phyloP scores from a whole-genome alignment of 2,797 vertebrate genomes.

The Ctenopoma multispine region DNA sequence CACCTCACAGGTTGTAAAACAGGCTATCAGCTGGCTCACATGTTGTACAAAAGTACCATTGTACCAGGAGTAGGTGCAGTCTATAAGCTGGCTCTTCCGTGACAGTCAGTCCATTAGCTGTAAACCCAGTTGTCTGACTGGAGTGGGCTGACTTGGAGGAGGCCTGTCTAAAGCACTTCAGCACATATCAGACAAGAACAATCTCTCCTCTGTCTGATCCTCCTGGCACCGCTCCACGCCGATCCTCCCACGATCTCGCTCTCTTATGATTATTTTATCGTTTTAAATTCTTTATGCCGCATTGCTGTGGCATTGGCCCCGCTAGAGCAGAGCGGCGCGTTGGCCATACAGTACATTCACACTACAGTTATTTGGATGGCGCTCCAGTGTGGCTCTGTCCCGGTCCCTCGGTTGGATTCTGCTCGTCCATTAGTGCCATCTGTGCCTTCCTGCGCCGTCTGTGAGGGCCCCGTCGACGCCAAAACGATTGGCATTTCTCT shows the following conservation, averaged over 20 bases:
- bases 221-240: conserved; percentile 68
- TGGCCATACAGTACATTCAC: conserved; percentile 81
- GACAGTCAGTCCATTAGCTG: conserved; percentile 53
- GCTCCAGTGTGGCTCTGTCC: conserved; percentile 90
- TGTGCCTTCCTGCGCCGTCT: conserved; percentile 97
- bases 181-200: conserved; percentile 62
- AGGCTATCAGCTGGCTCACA: conserved; percentile 50
- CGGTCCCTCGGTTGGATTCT: conserved; percentile 95
- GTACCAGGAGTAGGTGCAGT: conserved; percentile 41
- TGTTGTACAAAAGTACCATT: conserved; percentile 27
- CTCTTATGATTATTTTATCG: conserved; percentile 81
- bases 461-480: conserved; percentile 90
- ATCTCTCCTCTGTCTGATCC: conserved; percentile 75
- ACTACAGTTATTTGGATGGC: conserved; percentile 95
- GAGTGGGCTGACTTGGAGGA: conserved; percentile 55
- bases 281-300: conserved; percentile 82
- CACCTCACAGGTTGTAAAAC: conserved; percentile 43
- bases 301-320: conserved; percentile 75
- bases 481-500: conserved; percentile 98
- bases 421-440: conserved; percentile 99
- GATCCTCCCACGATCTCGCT: conserved; percentile 67
- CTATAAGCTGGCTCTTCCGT: conserved; percentile 29
- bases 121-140: conserved; percentile 62
- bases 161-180: conserved; percentile 49
- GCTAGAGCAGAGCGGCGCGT: conserved; percentile 70